Percentiles rank a stretch among this genome's conserved stretches.
phyloP scores from a whole-genome alignment of 64 coral and sea anemone species.

The Stichodactyla mertensii region DNA sequence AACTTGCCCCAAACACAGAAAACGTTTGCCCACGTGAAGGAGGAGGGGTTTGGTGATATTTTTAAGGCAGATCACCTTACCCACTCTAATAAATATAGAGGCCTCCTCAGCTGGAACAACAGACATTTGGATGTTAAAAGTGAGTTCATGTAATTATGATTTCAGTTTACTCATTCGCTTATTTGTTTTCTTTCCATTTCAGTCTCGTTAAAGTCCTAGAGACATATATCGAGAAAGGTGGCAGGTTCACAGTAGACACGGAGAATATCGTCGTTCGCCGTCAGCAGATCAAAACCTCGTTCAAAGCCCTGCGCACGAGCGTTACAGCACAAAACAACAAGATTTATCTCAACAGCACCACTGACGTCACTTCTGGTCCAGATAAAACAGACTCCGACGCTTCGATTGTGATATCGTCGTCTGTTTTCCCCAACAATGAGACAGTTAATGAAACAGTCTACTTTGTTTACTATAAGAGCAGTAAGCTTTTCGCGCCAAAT shows the following conservation, averaged over 20 bases:
- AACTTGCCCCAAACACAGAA: no score
- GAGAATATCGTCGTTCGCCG: slow-evolving; percentile 63
- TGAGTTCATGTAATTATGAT: no score
- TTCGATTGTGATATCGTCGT: slow-evolving; percentile 41
- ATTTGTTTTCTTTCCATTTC: background rate
- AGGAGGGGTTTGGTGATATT: no score
- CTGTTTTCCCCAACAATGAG: slow-evolving; percentile 23
- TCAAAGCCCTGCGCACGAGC: slow-evolving; percentile 24
- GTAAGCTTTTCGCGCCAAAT: slow-evolving; percentile 75
- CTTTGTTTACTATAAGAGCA: slow-evolving; percentile 90
- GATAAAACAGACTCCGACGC: slow-evolving; percentile 13
- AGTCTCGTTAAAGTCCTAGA: slow-evolving; percentile 90
- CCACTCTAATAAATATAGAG: no score
- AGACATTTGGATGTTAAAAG: no score
- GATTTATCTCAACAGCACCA: slow-evolving; percentile 53
- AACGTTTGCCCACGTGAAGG: no score
- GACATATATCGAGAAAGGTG: slow-evolving; percentile 87
- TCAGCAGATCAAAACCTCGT: slow-evolving; percentile 31
- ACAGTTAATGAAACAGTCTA: slow-evolving; percentile 60
- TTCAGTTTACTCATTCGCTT: background rate
- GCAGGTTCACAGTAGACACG: slow-evolving; percentile 66
- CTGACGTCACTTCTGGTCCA: slow-evolving; percentile 24
- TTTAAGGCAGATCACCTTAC: no score
- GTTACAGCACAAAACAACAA: slow-evolving; percentile 39
- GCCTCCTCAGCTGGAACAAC: no score